Percentiles rank a stretch among this genome's conserved stretches.
phyloP scores from a whole-genome alignment of 2,797 vertebrate genomes.

The Simalia tracyae region DNA sequence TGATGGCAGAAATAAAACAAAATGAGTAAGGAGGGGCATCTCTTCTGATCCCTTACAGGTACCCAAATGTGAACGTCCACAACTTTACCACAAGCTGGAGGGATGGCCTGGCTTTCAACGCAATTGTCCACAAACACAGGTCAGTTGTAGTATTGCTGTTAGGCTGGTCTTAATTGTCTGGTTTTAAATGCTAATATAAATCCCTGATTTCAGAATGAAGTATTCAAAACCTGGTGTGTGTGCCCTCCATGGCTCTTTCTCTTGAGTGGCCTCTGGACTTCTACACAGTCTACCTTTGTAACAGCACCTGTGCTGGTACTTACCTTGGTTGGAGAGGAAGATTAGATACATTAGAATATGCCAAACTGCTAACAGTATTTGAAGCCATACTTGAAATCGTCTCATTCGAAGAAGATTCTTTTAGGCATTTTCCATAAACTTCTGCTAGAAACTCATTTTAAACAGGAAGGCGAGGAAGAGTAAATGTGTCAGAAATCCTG shows the following conservation, averaged over 20 bases:
- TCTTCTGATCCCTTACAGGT: conserved; percentile 71
- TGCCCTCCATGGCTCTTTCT: too few relatives aligned
- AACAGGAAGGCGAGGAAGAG: neutral
- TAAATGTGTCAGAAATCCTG: too few relatives aligned
- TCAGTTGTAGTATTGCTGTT: conserved; percentile 57
- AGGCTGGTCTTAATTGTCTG: too few relatives aligned
- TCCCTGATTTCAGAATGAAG: neutral
- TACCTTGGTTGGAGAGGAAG: too few relatives aligned
- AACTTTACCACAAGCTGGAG: conserved; percentile 97
- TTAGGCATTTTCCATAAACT: neutral
- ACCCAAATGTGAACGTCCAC: conserved; percentile 93
- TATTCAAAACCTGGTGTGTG: too few relatives aligned
- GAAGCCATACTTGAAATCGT: too few relatives aligned
- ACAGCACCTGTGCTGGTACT: too few relatives aligned
- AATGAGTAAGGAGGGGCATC: neutral
- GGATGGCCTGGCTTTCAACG: conserved; percentile 92
- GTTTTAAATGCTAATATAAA: neutral
- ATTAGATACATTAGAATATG: too few relatives aligned
- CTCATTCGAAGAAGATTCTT: too few relatives aligned
- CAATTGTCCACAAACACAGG: conserved; percentile 96
- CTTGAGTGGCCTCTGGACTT: too few relatives aligned
- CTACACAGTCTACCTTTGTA: too few relatives aligned
- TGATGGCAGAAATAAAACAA: neutral
- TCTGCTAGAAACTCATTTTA: neutral
- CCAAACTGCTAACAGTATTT: too few relatives aligned